Evolutionary conservation across 2,797 vertebrate species (phyloP).

Genomic region (Schizothorax lantsangensis): DNA sequence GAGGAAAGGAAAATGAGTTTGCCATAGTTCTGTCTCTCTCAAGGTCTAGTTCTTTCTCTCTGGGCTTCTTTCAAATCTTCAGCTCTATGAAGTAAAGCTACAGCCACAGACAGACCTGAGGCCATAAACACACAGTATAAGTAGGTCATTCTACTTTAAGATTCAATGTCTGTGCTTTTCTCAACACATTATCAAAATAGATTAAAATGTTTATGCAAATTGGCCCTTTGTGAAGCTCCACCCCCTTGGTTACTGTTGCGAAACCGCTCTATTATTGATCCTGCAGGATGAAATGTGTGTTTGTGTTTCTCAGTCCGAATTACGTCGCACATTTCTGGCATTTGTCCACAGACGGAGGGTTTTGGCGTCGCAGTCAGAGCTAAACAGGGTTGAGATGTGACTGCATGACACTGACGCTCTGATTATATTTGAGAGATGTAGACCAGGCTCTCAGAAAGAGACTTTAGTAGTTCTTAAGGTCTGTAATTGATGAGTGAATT

Average conservation of each 20-base stretch:
- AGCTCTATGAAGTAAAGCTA: background rate
- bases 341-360: background rate
- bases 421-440: slow-evolving; percentile 19
- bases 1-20: slow-evolving; percentile 6
- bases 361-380: background rate
- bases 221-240: background rate
- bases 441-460: slow-evolving; percentile 12
- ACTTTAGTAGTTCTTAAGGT: background rate
- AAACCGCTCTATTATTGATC: background rate
- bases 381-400: background rate
- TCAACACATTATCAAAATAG: background rate
- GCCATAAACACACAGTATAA: background rate
- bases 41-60: background rate
- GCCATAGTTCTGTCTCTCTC: background rate
- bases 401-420: slow-evolving; percentile 4
- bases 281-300: background rate
- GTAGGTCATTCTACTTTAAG: background rate
- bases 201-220: background rate
- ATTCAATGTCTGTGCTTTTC: background rate
- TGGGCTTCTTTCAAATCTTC: background rate
- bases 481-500: background rate
- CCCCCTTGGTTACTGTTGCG: background rate
- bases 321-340: background rate
- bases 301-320: slow-evolving; percentile 12
- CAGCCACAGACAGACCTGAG: background rate